These are phyloP conservation scores for Octomys mimax DNA, from an alignment of 2,797 vertebrate species.

Conservation along the genomic window DNA sequence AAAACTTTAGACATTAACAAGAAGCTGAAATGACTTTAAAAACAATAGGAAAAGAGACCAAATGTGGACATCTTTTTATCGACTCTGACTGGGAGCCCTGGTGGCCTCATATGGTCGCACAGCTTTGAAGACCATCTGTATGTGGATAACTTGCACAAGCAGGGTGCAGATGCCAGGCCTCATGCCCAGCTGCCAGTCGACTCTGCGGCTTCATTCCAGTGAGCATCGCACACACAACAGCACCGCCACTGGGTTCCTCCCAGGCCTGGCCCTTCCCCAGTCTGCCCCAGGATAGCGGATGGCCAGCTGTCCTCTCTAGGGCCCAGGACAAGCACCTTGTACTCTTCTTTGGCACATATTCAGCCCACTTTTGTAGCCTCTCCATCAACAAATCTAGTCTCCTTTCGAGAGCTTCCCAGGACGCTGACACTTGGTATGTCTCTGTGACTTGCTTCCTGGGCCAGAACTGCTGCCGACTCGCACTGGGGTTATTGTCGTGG, in stretches of 20 bases:
- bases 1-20: neutral
- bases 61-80: neutral
- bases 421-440: neutral
- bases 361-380: neutral
- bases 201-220: neutral
- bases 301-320: neutral
- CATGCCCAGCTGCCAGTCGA: no score
- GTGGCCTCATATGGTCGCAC: neutral
- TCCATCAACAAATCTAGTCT: neutral
- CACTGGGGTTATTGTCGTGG: neutral
- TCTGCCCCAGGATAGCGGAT: neutral
- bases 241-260: neutral
- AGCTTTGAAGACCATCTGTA: neutral
- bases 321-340: neutral
- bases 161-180: neutral
- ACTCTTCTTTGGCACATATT: neutral
- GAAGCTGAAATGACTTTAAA: neutral
- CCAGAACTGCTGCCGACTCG: neutral
- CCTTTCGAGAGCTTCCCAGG: neutral
- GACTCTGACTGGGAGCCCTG: neutral
- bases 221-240: neutral
- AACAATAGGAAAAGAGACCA: neutral
- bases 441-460: neutral
- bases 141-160: neutral
- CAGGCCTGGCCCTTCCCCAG: neutral